phyloP scores from a whole-genome alignment of 2,888 invertebrate genomes.

The Miltochrista miniata region DNA sequence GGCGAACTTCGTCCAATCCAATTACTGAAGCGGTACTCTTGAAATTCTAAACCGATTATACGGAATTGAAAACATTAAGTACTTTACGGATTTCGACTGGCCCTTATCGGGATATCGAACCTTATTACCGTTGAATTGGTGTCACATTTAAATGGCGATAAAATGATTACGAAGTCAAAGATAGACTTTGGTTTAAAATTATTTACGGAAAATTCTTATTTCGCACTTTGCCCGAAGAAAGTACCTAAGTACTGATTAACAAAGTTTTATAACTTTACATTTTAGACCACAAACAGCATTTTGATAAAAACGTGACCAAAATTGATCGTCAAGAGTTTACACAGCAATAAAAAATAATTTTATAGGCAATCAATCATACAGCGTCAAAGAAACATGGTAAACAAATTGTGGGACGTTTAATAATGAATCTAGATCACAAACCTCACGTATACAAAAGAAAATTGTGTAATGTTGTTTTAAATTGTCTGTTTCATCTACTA shows the following conservation, averaged over 20 bases:
- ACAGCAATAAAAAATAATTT: constrained; percentile 36
- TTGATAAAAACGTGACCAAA: constrained; percentile 55
- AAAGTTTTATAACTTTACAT: constrained; percentile 75
- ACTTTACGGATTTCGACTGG: constrained; percentile 68
- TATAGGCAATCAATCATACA: constrained; percentile 22
- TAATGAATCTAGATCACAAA: not conserved
- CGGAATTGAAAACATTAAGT: constrained; percentile 83
- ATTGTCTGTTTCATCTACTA: no score
- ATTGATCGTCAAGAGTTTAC: constrained; percentile 52
- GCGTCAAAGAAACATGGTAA: constrained; percentile 11
- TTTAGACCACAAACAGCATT: constrained; percentile 64
- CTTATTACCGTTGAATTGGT: constrained; percentile 53
- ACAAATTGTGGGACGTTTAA: not conserved
- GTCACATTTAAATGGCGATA: constrained; percentile 45
- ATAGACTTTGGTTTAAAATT: constrained; percentile 76
- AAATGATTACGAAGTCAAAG: constrained; percentile 71
- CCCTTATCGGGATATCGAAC: constrained; percentile 53
- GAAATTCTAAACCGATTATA: constrained; percentile 84
- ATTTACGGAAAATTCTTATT: constrained; percentile 75
- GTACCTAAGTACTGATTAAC: constrained; percentile 72
- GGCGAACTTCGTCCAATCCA: constrained; percentile 75
- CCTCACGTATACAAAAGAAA: not conserved
- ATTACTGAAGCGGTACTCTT: constrained; percentile 78
- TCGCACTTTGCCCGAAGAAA: constrained; percentile 64
- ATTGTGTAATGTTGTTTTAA: not conserved